Evolutionary conservation across 2,888 invertebrate genomes (phyloP).

Genomic region (Phengaris arion): DNA sequence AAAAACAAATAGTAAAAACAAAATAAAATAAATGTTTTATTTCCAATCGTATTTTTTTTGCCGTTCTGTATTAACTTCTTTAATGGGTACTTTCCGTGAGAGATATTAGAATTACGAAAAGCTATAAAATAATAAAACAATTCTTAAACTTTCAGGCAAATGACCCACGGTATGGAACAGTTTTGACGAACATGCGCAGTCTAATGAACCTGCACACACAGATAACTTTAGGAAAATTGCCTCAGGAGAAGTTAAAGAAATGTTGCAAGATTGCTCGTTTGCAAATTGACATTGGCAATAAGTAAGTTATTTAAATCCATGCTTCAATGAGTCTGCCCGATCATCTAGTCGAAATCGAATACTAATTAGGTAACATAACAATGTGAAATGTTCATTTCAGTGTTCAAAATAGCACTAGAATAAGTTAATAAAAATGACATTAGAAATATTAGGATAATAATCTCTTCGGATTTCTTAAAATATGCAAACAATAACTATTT

Average conservation of each 20-base stretch:
- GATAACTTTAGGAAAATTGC: background rate
- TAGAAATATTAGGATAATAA: too few relatives aligned
- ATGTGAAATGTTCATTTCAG: too few relatives aligned
- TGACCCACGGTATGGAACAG: background rate
- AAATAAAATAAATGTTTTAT: too few relatives aligned
- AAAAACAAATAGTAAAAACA: too few relatives aligned
- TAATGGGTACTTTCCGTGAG: too few relatives aligned
- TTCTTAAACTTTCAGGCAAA: background rate
- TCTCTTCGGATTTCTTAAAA: background rate
- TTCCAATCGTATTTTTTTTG: too few relatives aligned
- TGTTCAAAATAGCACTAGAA: background rate
- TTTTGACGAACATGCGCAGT: background rate
- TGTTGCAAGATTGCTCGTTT: background rate
- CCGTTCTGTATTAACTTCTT: too few relatives aligned
- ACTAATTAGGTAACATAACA: background rate
- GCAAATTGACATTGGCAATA: conserved; percentile 7
- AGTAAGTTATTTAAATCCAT: background rate
- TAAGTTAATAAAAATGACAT: background rate
- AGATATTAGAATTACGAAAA: too few relatives aligned
- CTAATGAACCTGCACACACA: background rate
- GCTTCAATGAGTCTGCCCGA: background rate
- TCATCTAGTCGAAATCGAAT: too few relatives aligned
- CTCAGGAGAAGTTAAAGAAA: conserved; percentile 8
- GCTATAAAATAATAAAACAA: too few relatives aligned
- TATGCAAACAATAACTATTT: too few relatives aligned